Evolutionary conservation across 2,888 invertebrate genomes (phyloP).

Genomic region (Stenurella melanura): DNA sequence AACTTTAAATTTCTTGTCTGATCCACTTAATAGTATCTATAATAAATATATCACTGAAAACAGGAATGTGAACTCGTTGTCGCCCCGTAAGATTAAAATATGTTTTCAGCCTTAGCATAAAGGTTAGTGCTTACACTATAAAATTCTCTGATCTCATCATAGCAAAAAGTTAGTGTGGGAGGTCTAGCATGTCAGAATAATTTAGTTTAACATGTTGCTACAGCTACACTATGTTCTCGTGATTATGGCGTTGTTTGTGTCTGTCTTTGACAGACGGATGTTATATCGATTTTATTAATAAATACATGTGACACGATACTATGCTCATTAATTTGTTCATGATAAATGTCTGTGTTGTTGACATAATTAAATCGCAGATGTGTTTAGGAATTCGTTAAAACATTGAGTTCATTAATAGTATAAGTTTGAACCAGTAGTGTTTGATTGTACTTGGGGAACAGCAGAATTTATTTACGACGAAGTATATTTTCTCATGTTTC

Average conservation of each 20-base stretch:
- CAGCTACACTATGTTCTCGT: neutral
- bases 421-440: too few species aligned
- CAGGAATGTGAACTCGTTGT: too few species aligned
- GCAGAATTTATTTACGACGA: too few species aligned
- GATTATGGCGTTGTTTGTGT: neutral
- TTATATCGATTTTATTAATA: neutral
- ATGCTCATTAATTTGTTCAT: neutral
- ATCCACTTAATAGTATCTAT: too few species aligned
- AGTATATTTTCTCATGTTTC: too few species aligned
- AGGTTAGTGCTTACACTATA: too few species aligned
- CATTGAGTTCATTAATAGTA: neutral
- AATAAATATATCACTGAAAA: too few species aligned
- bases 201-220: neutral
- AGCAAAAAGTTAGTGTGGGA: neutral
- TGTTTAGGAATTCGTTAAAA: neutral
- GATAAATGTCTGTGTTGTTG: neutral
- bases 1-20: too few species aligned
- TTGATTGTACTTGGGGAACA: too few species aligned
- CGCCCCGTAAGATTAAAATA: too few species aligned
- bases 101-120: too few species aligned
- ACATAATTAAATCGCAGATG: neutral
- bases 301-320: neutral
- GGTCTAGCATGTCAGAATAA: neutral
- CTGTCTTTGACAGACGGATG: neutral
- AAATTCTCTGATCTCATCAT: neutral